Base-by-base conservation (phyloP, 2,888 invertebrate genomes). In the Drosophila atripex region DNA sequence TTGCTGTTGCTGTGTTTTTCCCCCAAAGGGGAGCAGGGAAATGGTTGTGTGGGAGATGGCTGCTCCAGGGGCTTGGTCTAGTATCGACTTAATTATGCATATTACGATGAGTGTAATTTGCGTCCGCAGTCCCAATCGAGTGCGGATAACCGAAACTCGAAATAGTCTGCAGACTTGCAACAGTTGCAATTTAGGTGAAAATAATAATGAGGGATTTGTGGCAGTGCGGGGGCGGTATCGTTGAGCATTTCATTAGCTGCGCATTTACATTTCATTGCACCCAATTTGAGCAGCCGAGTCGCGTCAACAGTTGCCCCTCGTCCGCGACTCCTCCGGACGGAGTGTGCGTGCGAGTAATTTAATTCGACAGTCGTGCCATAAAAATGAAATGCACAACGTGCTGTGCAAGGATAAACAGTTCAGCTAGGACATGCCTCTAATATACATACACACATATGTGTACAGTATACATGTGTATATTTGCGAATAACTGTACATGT, bases 381-480 rank as follows among this genome's bases (percentile, higher is more conserved):
- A 84, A 86, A 86, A 66, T 72, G 65, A 78, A 83, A 75, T 85
- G 78, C 78, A 71, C 77, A 84, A 83, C 82, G 82, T 83, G 82
- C 80, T 77, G 65, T 50, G 84, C 73, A 84, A 66, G 70, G 76
- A 78, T 80, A 71, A 86, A 73, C 78, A 71, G 77, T 47, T 35
- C 32, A 49, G 50, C 16, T 32, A 41, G 32, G 32, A 49, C 32
- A 47, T 61, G 49, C 28, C 39, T 41, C 39, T 41, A 16, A 32
- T 41, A 49, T 25, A 38, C 23, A 35, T 32, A n/a, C 51, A 16
- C 51, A 16, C 49, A 25, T n/a, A 11, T 16, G 16, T 41, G 14
- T 28, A 41, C 6, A 0, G 8, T 25, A 11, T 9, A 14, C 35
- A 50, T 21, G 12, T 11, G 18, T 18, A 2, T 43, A 21, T 21